Base-by-base conservation (phyloP, 2,113 vertebrate species). In the Puma concolor region DNA sequence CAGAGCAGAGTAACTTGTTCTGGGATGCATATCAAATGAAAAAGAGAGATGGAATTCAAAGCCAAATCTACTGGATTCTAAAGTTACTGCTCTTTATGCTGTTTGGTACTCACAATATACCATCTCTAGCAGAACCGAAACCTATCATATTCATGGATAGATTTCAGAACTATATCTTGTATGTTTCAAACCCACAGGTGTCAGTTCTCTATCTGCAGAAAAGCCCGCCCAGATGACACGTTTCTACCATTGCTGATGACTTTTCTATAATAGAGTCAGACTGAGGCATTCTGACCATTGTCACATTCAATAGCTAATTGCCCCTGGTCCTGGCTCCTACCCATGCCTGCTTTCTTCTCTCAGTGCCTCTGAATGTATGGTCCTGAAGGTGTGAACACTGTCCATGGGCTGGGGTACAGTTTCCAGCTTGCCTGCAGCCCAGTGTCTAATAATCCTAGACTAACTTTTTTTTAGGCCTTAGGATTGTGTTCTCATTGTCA, bases 371-470 rank as follows among this genome's bases (percentile, higher is more conserved):
- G 7, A 14, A 80, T 93, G 19, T 6, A 5, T 85, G n/a, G 72
- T 74, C 17, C 8, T 79, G 50, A 60, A 63, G 38, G 33, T 27
- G 3, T 48, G 31, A 90, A 41, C 0, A 33, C 67, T 38, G 21
- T 44, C 27, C 36, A 88, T 48, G 36, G n/a, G 17, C 81, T 72
- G 7, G 66, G 71, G 23, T 71, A 69, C n/a, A 27, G 13, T 88
- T 96, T 98, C 60, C n/a, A 86, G 82, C 41, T 95, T 96, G 31
- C 63, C 25, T 86, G n/a, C 41, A 90, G 60, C 29, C 54, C 64
- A 31, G 0, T 91, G 41, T 86, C 77, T 94, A 85, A 82, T 82
- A 97, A 50, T 67, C 41, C 31, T 93, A 67, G n/a, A 33, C 50
- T 60, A 41, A 15, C 31, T 86, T 83, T 92, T 92, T 60, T 91